Base-by-base conservation (phyloP, 2,113 vertebrate species). In the Microcebus murinus region DNA sequence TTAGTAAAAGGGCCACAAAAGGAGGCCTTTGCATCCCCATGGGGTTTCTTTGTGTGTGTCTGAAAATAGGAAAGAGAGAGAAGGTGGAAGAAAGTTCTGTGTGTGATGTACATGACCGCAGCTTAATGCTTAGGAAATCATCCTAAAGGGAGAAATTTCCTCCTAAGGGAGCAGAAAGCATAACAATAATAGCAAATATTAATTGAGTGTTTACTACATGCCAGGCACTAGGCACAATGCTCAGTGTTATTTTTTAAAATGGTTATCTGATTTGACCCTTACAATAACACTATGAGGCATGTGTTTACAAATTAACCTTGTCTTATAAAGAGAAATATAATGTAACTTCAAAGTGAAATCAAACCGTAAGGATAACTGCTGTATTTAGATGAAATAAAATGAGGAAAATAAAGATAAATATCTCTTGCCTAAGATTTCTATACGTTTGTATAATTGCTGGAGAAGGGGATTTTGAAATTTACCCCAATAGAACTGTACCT, bases 401-500 rank as follows among this genome's bases (percentile, higher is more conserved):
- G 48, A 61, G 15, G 25, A 77, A 88, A 83, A 90, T 83, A 83
- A 71, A 86, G 7, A 73, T 36, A 87, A 71, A 52, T 61, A 4
- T 73, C 36, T 92, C 10, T 65, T 68, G 67, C 7, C 9, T 80
- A 55, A 73, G 9, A 87, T 90, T 45, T 83, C 10, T 80, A 83
- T 73, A 65, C 34, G 45, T 77, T 84, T 70, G 3, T 76, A 55
- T 48, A 84, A 20, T 68, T 79, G 15, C 63, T 57, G 2, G 21
- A 77, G 39, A 96, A 90, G 94, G 31, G 1, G 10, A 90, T 68
- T 95, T 94, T 61, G 57, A 92, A 82, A 74, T 74, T 55, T 90
- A 42, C 12, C 10, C 63, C 84, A 80, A 68, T 48, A 25, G 52
- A 96, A 92, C 15, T 29, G 23, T 63, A 70, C 31, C n/a, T 88